phyloP scores from a whole-genome alignment of 2,888 invertebrate genomes.

The Sphinx pinastri region DNA sequence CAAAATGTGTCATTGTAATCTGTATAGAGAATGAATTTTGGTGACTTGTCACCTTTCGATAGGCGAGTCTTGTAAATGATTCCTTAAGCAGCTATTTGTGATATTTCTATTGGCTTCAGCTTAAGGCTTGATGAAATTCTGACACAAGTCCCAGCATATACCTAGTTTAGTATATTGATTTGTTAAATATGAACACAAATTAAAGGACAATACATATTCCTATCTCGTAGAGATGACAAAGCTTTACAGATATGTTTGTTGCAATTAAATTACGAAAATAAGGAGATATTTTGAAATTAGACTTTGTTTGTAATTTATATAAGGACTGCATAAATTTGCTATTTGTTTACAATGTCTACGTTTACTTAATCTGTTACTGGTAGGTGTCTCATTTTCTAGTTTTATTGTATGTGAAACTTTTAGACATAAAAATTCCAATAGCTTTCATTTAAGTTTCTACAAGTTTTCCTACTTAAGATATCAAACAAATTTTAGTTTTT shows the following conservation, averaged over 20 bases:
- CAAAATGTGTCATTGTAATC: slow-evolving; percentile 71
- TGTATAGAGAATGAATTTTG: slow-evolving; percentile 78
- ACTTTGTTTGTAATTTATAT: slow-evolving; percentile 62
- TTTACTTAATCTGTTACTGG: slow-evolving; percentile 18
- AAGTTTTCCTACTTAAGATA: slow-evolving; percentile 36
- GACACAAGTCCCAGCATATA: slow-evolving; percentile 45
- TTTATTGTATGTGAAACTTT: slow-evolving; percentile 43
- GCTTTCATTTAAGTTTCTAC: slow-evolving; percentile 37
- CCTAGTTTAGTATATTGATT: slow-evolving; percentile 41
- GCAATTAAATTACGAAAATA: slow-evolving; percentile 29
- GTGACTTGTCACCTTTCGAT: slow-evolving; percentile 57
- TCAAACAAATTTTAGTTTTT: slow-evolving; percentile 30
- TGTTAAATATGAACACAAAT: slow-evolving; percentile 36
- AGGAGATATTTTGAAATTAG: slow-evolving; percentile 64
- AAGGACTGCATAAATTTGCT: slow-evolving; percentile 76
- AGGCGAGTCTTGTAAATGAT: slow-evolving; percentile 56
- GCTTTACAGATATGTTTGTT: slow-evolving; percentile 20
- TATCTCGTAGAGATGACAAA: slow-evolving; percentile 26
- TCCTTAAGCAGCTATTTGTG: slow-evolving; percentile 72
- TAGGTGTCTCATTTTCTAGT: slow-evolving; percentile 36
- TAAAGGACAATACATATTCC: slow-evolving; percentile 27
- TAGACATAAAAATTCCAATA: slow-evolving; percentile 45
- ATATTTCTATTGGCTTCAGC: slow-evolving; percentile 71
- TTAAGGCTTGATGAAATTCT: slow-evolving; percentile 54
- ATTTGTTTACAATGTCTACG: slow-evolving; percentile 65